Evolutionary conservation across 2,888 invertebrate genomes (phyloP).

Genomic region (Ichneumon xanthorius): DNA sequence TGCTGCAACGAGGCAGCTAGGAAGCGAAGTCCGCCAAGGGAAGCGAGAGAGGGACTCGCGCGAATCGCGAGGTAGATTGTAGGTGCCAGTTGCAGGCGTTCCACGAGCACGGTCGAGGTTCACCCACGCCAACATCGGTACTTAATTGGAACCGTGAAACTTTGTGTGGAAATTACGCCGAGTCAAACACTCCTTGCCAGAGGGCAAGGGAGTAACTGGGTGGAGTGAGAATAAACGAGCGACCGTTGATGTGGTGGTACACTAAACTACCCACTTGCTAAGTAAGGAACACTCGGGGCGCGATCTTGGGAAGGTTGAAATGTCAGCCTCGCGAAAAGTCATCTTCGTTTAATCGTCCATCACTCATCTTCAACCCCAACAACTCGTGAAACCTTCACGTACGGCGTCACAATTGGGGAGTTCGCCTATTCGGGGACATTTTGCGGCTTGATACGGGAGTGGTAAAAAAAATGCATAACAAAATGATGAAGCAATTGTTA

Average conservation of each 20-base stretch:
- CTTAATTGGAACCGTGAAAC: slow-evolving; percentile 48
- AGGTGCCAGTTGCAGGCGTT: slow-evolving; percentile 59
- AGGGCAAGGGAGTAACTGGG: neutral
- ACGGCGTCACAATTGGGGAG: no score
- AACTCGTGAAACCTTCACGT: no score
- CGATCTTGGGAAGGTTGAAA: neutral
- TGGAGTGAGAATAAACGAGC: slow-evolving; percentile 18
- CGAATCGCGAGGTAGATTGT: slow-evolving; percentile 43
- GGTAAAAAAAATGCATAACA: no score
- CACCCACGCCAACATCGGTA: slow-evolving; percentile 37
- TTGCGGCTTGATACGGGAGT: no score
- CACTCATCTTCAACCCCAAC: neutral
- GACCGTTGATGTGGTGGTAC: slow-evolving; percentile 5
- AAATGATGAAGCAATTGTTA: no score
- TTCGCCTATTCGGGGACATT: no score
- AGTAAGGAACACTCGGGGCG: neutral
- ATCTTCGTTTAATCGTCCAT: neutral
- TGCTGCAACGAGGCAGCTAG: slow-evolving; percentile 15
- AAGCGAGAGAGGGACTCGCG: slow-evolving; percentile 32
- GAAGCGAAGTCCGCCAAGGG: slow-evolving; percentile 49
- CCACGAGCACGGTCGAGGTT: slow-evolving; percentile 16
- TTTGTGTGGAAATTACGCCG: slow-evolving; percentile 39
- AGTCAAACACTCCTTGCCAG: slow-evolving; percentile 32
- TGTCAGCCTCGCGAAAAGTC: neutral
- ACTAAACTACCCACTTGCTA: slow-evolving; percentile 6